Evolutionary conservation across 2,113 vertebrate species (phyloP).

Genomic region (Pteropus alecto): DNA sequence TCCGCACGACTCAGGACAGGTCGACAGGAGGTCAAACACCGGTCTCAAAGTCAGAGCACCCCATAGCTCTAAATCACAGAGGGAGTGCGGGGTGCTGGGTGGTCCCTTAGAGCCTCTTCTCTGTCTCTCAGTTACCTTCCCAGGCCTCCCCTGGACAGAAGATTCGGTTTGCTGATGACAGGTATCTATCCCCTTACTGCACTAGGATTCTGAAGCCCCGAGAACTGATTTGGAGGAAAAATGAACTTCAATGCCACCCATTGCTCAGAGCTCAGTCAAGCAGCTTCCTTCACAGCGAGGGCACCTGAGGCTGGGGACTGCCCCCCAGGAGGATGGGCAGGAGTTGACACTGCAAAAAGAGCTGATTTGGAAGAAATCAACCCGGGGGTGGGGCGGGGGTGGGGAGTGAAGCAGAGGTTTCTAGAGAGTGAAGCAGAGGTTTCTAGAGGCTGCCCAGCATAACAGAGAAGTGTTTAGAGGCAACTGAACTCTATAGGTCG

Average conservation of each 20-base stretch:
- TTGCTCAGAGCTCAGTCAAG: not conserved
- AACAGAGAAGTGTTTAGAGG: not conserved
- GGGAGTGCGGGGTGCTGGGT: not conserved
- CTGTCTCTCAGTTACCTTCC: not conserved
- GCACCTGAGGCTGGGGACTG: not conserved
- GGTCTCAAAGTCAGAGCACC: not conserved
- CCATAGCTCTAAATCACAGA: not conserved
- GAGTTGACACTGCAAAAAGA: not conserved
- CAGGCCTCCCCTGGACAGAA: not conserved
- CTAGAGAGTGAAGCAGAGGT: not conserved
- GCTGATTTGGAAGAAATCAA: not conserved
- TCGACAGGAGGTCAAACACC: not conserved
- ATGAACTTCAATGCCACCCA: not conserved
- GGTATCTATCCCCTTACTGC: not conserved
- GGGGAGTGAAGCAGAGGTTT: not conserved
- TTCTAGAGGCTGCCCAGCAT: not conserved
- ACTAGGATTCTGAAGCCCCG: not conserved
- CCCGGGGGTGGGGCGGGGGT: not conserved
- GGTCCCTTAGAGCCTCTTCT: not conserved
- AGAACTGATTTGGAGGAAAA: not conserved
- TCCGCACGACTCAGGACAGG: not conserved
- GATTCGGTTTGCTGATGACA: not conserved
- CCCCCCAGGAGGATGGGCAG: not conserved
- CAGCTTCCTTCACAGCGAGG: not conserved
- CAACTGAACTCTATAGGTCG: not conserved